These are phyloP conservation scores for Telenomus remus DNA, from an alignment of 1,140 invertebrate species.

Conservation along the genomic window DNA sequence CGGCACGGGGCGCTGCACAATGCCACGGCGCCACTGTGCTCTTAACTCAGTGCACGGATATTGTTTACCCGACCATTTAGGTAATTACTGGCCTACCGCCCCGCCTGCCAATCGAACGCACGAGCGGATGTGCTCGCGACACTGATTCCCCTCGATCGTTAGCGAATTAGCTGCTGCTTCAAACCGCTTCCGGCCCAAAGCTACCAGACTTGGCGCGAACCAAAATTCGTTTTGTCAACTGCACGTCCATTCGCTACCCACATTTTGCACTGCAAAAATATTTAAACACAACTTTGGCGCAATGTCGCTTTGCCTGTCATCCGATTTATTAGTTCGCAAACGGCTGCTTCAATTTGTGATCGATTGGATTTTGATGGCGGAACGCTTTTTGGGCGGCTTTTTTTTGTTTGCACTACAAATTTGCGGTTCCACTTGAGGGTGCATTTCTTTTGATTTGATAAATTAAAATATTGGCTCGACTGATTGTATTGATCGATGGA, in stretches of 20 bases:
- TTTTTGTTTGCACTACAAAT: too few species aligned
- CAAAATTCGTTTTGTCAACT: conserved; percentile 51
- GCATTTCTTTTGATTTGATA: too few species aligned
- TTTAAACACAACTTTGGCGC: conserved; percentile 33
- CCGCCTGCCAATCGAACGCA: conserved; percentile 70
- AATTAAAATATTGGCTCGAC: too few species aligned
- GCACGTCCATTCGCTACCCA: conserved; percentile 20
- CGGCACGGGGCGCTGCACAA: conserved; percentile 21
- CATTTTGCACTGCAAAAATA: conserved; percentile 37
- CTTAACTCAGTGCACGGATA: conserved; percentile 72
- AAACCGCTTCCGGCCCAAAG: conserved; percentile 45
- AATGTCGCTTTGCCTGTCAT: conserved; percentile 18
- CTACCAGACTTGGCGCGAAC: conserved; percentile 50
- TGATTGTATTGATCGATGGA: too few species aligned
- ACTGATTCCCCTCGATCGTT: conserved; percentile 61
- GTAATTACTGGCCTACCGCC: conserved; percentile 74
- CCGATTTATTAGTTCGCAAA: conserved; percentile 17
- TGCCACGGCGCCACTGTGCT: conserved; percentile 54
- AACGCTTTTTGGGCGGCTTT: too few species aligned
- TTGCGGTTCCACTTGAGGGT: too few species aligned
- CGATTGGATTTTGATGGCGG: too few species aligned
- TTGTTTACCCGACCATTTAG: conserved; percentile 76
- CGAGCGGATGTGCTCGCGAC: conserved; percentile 67
- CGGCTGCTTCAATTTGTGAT: too few species aligned
- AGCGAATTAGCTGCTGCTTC: conserved; percentile 59